Percentiles rank a stretch among this genome's conserved stretches.
Conservation (phyloP, 2,888 invertebrate genomes). For the Drosophila atripex region DNA sequence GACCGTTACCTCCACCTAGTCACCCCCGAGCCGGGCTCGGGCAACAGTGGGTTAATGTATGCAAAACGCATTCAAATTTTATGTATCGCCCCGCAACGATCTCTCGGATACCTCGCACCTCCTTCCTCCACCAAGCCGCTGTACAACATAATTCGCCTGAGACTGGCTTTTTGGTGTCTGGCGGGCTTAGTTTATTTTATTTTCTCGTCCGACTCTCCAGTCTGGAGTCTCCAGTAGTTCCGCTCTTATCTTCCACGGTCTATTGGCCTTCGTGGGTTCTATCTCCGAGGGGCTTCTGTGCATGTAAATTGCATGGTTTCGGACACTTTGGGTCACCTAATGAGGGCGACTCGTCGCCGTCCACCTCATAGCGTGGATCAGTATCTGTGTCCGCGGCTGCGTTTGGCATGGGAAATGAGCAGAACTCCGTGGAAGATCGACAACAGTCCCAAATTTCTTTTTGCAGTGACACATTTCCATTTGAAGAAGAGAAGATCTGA, state of each 20-base stretch:
- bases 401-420: conserved; percentile 39
- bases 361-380: conserved; percentile 13
- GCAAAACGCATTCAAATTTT: conserved; percentile 84
- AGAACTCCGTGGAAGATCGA: conserved; percentile 7
- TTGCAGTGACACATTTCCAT: conserved; percentile 23
- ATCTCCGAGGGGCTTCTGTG: conserved; percentile 58
- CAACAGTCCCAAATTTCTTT: conserved; percentile 12
- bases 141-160: conserved; percentile 74
- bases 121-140: conserved; percentile 19
- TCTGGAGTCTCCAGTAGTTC: conserved; percentile 26
- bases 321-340: conserved; percentile 74
- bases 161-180: conserved; percentile 24
- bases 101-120: conserved; percentile 51
- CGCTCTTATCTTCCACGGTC: conserved; percentile 67
- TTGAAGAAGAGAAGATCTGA: conserved; percentile 17
- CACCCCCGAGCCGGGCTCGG: conserved; percentile 37
- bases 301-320: conserved; percentile 78
- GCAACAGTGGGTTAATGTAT: conserved; percentile 84
- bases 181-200: conserved; percentile 4
- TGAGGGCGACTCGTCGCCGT: conserved; percentile 63
- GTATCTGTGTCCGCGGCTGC: conserved; percentile 18
- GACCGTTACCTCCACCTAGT: conserved; percentile 32
- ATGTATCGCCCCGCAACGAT: conserved; percentile 82
- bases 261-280: conserved; percentile 64
- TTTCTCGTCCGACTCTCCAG: not conserved